A percentile compares a stretch with the other conserved stretches of the same genome.
Conservation (phyloP, 1,140 invertebrate species). For the Drosophila ohnishii region DNA sequence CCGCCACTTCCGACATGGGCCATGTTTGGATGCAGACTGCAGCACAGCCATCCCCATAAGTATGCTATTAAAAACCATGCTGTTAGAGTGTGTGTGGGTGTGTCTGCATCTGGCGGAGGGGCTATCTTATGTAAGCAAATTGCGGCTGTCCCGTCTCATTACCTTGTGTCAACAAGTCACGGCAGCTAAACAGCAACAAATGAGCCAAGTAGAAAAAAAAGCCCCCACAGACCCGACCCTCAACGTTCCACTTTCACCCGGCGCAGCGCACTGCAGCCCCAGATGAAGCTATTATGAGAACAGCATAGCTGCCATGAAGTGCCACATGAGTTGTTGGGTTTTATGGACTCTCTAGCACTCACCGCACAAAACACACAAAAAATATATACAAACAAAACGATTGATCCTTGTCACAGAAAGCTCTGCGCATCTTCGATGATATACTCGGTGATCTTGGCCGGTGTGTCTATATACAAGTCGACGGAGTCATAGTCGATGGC, state of each 20-base stretch:
- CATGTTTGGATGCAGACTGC: conserved; percentile 66
- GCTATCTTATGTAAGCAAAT: conserved; percentile 75
- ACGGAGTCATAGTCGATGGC: conserved; percentile 55
- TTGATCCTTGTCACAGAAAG: neutral
- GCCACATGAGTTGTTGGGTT: conserved; percentile 6
- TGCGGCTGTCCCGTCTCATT: conserved; percentile 73
- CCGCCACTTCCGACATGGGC: conserved; percentile 40
- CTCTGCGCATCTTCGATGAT: neutral
- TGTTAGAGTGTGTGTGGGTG: conserved; percentile 8
- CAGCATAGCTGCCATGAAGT: conserved; percentile 4
- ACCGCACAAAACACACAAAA: conserved; percentile 13
- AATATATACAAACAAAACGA: conserved; percentile 11
- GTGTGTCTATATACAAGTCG: conserved; percentile 55
- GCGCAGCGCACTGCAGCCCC: neutral
- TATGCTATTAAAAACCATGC: conserved; percentile 67
- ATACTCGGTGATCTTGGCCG: neutral
- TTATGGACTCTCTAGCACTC: conserved; percentile 8
- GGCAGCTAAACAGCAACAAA: conserved; percentile 62
- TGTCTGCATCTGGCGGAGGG: conserved; percentile 14
- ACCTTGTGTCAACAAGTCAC: conserved; percentile 80
- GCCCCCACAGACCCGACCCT: neutral
- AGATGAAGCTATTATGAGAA: conserved; percentile 38
- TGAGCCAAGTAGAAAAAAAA: conserved; percentile 25
- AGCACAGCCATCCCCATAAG: conserved; percentile 37
- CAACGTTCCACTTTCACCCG: conserved; percentile 8